Base-by-base conservation (phyloP, 2,888 invertebrate genomes). In the Meteorus cinctellus region DNA sequence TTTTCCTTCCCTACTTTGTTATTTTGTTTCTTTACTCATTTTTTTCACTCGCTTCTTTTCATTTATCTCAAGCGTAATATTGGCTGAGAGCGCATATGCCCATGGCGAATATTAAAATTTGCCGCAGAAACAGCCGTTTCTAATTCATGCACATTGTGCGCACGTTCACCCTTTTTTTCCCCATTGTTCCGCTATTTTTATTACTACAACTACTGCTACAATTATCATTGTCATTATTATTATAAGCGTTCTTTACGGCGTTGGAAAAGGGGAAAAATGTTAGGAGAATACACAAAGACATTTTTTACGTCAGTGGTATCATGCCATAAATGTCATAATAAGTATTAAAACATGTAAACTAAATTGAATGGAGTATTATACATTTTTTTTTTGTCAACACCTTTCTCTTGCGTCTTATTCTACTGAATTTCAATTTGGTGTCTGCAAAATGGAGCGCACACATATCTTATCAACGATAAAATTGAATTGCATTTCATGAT, bases 401-500 rank as follows among this genome's bases (percentile, higher is more conserved):
- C 63, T 60, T 62, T 63, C 62, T 24, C 63, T 62, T n/a, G 36
- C 48, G 45, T 51, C 65, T 68, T 69, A 62, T 70, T 69, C 63
- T 70, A 34, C 72, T 67, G 51, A 77, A 77, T 76, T 75, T 76
- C 71, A 77, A 60, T 74, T 78, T 75, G 72, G 63, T 69, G 63
- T 59, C 51, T 68, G 27, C 63, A n/a, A 55, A 45, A 62, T 31
- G 31, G 31, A n/a, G 12, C 19, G n/a, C 27, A n/a, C 6, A 63
- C 31, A 51, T 19, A 63, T 72, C 51, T 73, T 45, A 41, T 48
- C 67, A 45, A 12, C 45, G 69, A 69, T 72, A 74, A 78, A 79
- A 79, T 79, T 79, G 77, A 78, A 81, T 72, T 77, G 78, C 10
- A 45, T 78, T 77, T 73, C 78, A 73, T 81, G 79, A 81, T 78